These are phyloP conservation scores for Drosophila repleta DNA, from an alignment of 1,140 invertebrate genomes.

Conservation along the genomic window DNA sequence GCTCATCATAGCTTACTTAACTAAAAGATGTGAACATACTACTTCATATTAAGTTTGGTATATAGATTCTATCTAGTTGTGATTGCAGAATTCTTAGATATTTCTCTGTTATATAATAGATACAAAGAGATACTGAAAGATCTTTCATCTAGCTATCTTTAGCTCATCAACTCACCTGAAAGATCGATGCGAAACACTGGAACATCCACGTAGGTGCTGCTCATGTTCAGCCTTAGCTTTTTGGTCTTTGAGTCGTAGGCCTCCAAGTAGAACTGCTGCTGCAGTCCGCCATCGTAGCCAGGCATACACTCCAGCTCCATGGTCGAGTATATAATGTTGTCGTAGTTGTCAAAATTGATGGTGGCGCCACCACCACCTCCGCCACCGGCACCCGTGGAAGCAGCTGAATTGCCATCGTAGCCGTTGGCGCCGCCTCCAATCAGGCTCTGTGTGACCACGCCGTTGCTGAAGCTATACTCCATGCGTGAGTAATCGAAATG, in stretches of 20 bases:
- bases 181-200: slow-evolving; percentile 89
- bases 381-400: slow-evolving; percentile 4
- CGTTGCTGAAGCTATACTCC: slow-evolving; percentile 82
- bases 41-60: too few relatives aligned
- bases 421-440: slow-evolving; percentile 53
- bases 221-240: slow-evolving; percentile 88
- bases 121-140: too few relatives aligned
- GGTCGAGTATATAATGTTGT: slow-evolving; percentile 83
- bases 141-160: not conserved
- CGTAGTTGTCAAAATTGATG: slow-evolving; percentile 82
- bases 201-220: slow-evolving; percentile 85
- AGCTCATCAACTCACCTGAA: slow-evolving; percentile 59
- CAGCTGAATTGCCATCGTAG: slow-evolving; percentile 42
- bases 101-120: too few relatives aligned
- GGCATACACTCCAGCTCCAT: slow-evolving; percentile 84
- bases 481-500: slow-evolving; percentile 83
- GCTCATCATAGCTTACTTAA: too few relatives aligned
- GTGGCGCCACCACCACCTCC: slow-evolving; percentile 66
- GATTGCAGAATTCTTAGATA: too few relatives aligned
- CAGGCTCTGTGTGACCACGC: slow-evolving; percentile 76
- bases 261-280: slow-evolving; percentile 92
- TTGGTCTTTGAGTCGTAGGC: slow-evolving; percentile 90
- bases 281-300: slow-evolving; percentile 92
- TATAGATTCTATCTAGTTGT: too few relatives aligned
- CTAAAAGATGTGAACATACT: too few relatives aligned